Evolutionary conservation across 2,113 vertebrate species (phyloP), one percentile per base, ranked within the genome.

Genomic region (Perca flavescens): DNA sequence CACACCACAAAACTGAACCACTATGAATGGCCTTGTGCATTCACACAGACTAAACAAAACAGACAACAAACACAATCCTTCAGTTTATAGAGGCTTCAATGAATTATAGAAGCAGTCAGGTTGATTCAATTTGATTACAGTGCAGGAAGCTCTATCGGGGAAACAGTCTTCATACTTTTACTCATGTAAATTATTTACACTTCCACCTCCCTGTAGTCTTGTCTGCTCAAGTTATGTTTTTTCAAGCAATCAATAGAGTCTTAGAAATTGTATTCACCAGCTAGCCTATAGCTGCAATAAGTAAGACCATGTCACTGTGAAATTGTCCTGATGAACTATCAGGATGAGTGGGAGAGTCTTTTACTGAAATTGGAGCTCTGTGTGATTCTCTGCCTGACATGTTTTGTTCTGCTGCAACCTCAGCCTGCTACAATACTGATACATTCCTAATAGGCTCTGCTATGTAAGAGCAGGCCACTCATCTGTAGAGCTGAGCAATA

Each of bases 21-120:
- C 34, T 22, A 43, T 28, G 31, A 74, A 22, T 22, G 17, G 7
- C n/a, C 49, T 47, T 1, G 13, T 22, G 31, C 17, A 16, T 22
- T 64, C 36, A 79, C 31, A 71, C 36, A 60, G 25, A 14, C n/a
- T 60, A 31, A 83, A 76, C 61, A 58, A 31, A 76, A 43, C 56
- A 46, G 61, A 58, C 54, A 34, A 17, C 14, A 50, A 53, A 60
- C 57, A 62, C 34, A 36, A 64, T 31, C 15, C 50, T 15, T 34
- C 43, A 68, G 46, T n/a, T 25, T 43, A 58, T 2, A 4, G n/a
- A 12, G 11, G 4, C 22, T 7, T 64, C 22, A 21, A 70, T 80
- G 10, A 80, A 89, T 87, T 79, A 80, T 68, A 69, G 75, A 86
- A 61, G 5, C 52, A 52, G 60, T 83, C 57, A 12, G 60, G 79